Conservation (phyloP, 2,113 vertebrate genomes). For the Erythrocercus mccallii region DNA sequence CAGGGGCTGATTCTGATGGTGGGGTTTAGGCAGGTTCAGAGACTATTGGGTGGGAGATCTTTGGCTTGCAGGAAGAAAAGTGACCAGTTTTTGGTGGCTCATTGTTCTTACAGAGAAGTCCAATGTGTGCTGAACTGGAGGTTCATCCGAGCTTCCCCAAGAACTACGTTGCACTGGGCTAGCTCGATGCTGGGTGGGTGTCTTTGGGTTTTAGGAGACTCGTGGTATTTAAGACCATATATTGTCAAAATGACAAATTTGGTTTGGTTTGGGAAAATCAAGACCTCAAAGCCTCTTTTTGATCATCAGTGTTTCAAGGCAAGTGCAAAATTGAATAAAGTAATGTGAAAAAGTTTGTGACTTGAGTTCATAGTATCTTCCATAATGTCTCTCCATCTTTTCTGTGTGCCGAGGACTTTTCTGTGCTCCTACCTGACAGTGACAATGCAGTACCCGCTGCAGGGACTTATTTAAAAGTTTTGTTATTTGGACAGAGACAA, state of each 20-base stretch:
- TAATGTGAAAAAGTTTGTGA: not conserved
- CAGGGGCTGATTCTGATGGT: not conserved
- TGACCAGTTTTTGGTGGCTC: not conserved
- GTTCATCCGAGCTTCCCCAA: not conserved
- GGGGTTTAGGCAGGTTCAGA: not conserved
- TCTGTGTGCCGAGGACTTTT: not conserved
- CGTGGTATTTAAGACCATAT: not conserved
- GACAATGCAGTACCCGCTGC: not conserved
- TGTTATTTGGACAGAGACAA: not conserved
- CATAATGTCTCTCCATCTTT: not conserved
- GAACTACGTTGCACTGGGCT: not conserved
- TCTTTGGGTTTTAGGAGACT: not conserved
- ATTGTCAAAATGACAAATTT: not conserved
- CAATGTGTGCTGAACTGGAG: not conserved
- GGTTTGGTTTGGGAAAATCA: not conserved
- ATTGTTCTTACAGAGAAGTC: not conserved
- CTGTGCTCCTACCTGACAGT: not conserved
- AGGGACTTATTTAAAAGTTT: not conserved
- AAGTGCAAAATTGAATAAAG: not conserved
- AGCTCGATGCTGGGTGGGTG: not conserved
- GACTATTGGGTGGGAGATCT: not conserved
- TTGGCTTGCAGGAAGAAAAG: not conserved
- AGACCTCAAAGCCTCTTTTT: not conserved
- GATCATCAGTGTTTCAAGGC: not conserved
- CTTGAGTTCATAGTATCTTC: not conserved